These are phyloP conservation scores for Willowsia nigromaculata DNA, from an alignment of 2,888 invertebrate genomes.

Conservation along the genomic window DNA sequence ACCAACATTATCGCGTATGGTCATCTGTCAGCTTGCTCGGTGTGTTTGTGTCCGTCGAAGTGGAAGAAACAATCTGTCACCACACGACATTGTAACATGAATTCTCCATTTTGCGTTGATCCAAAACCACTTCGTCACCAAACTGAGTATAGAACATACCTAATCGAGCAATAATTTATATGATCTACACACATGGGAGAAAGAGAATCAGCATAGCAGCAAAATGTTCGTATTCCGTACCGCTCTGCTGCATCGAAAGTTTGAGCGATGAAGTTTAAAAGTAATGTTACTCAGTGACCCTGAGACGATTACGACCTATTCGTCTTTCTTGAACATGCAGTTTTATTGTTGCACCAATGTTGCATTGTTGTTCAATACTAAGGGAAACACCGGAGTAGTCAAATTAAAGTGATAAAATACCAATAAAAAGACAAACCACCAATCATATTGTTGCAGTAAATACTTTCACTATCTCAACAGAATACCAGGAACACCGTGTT, in stretches of 20 bases:
- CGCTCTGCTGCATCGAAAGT: neutral
- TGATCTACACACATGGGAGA: too few species aligned
- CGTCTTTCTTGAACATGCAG: conserved; percentile 23
- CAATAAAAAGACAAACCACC: conserved; percentile 25
- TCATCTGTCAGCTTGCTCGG: neutral
- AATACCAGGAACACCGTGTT: neutral
- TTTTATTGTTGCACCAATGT: neutral
- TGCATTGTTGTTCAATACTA: too few species aligned
- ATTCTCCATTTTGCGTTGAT: conserved; percentile 59
- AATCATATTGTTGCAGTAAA: neutral
- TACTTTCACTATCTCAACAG: neutral
- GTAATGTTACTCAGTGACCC: conserved; percentile 47
- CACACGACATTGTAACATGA: conserved; percentile 60
- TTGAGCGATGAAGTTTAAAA: conserved; percentile 21
- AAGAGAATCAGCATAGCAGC: neutral
- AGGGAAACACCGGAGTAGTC: too few species aligned
- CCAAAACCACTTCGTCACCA: conserved; percentile 47
- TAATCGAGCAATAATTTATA: neutral
- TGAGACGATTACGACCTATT: conserved; percentile 36
- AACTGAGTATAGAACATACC: neutral
- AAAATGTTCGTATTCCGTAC: too few species aligned
- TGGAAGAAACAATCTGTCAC: conserved; percentile 69
- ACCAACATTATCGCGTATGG: neutral
- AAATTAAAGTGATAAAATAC: conserved; percentile 37
- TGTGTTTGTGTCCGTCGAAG: conserved; percentile 24